A percentile compares a stretch with the other conserved stretches of the same genome.
Conservation (phyloP, 2,888 invertebrate genomes). For the Acleris literana region DNA sequence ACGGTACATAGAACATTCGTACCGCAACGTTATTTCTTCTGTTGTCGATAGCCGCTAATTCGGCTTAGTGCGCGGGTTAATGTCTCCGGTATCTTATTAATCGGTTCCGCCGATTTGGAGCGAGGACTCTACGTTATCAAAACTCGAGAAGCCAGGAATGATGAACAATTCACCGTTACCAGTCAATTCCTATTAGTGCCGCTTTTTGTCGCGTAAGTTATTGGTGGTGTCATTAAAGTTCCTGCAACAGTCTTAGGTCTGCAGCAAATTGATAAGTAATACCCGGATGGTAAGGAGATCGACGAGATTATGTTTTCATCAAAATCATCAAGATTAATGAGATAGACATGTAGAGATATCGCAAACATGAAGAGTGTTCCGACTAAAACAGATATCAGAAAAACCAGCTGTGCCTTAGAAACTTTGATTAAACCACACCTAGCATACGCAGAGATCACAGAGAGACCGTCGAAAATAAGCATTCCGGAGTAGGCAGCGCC, state of each 20-base stretch:
- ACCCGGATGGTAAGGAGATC: background rate
- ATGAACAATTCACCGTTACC: too few relatives aligned
- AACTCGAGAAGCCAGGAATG: too few relatives aligned
- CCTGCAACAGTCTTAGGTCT: background rate
- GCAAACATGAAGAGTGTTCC: background rate
- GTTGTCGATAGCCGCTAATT: too few relatives aligned
- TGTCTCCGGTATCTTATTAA: too few relatives aligned
- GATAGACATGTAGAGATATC: background rate
- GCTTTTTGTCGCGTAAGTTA: too few relatives aligned
- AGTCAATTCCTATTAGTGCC: too few relatives aligned
- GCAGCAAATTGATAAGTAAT: background rate
- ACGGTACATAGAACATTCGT: too few relatives aligned
- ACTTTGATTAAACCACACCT: background rate
- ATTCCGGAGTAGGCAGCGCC: background rate
- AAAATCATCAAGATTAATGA: background rate
- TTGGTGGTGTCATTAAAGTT: background rate
- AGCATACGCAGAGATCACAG: background rate
- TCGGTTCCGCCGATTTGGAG: too few relatives aligned
- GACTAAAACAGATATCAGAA: background rate
- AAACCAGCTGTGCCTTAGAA: background rate
- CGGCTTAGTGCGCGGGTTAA: too few relatives aligned
- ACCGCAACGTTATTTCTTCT: too few relatives aligned
- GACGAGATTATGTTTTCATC: background rate
- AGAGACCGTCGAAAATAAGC: background rate
- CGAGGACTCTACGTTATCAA: too few relatives aligned